Conservation (phyloP, 2,113 vertebrate genomes). For the Mellivora capensis region DNA sequence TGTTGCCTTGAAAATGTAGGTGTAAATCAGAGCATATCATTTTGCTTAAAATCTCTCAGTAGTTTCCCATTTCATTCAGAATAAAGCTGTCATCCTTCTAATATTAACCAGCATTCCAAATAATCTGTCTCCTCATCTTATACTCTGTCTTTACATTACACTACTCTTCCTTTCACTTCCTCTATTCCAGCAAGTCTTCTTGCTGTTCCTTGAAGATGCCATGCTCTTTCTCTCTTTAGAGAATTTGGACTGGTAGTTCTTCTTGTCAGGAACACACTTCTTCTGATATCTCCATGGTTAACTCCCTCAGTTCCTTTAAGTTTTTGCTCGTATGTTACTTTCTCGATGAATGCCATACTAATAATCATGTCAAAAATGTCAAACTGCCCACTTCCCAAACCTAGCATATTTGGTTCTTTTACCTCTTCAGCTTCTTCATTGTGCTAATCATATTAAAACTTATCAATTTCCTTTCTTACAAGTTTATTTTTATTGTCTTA, state of each 20-base stretch:
- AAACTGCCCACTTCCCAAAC: neutral
- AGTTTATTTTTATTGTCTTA: neutral
- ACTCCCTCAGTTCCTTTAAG: neutral
- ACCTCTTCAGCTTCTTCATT: neutral
- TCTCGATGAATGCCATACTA: neutral
- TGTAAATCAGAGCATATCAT: neutral
- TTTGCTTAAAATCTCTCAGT: neutral
- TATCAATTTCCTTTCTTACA: neutral
- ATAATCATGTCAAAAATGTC: neutral
- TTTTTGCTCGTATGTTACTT: neutral
- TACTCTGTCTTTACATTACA: neutral
- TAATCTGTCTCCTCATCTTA: neutral
- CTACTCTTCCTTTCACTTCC: accelerated
- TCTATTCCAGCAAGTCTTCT: neutral
- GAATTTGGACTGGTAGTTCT: neutral
- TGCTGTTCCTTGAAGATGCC: neutral
- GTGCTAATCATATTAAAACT: neutral
- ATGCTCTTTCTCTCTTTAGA: neutral
- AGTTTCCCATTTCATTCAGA: neutral
- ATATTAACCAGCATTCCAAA: neutral
- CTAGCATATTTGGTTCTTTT: neutral
- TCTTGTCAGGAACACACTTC: neutral
- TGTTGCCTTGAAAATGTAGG: neutral
- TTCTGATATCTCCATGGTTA: neutral
- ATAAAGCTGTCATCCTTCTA: neutral